Base-by-base conservation (phyloP, 2,888 invertebrate species). In the Deroplatys truncata region DNA sequence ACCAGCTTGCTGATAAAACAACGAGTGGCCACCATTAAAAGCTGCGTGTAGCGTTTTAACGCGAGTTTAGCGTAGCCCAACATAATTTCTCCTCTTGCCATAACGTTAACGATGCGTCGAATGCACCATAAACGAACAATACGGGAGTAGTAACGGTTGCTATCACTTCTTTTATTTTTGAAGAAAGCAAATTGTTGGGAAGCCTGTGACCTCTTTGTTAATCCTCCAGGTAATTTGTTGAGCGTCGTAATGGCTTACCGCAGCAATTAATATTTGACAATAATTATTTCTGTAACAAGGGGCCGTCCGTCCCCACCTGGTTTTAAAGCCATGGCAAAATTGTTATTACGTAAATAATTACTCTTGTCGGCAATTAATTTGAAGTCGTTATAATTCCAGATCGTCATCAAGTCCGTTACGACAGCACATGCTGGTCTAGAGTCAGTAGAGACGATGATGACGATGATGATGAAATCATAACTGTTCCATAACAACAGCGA, bases 351-450 rank as follows among this genome's bases (percentile, higher is more conserved):
- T 85, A n/a, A 43, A 43, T 85, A 85, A 85, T 49, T 85, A 28
- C 56, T 85, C 85, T 85, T 49, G 85, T 85, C 49, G 16, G 49
- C 49, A 85, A 85, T 85, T 85, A 85, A 85, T 85, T 49, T n/a
- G 43, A 20, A 16, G 28, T 72, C 56, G 15, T 49, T 28, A 49
- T 85, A 85, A 85, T 85, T 85, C 56, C 49, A 49, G n/a, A 85
- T 85, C 56, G 49, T 29, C 85, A 56, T 85, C 35, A 84, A 16
- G 31, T 72, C 10, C 28, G 31, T 84, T 15, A 84, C 84, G 84
- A 84, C 84, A 43, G 56, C 56, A 72, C 56, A 72, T 72, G 56
- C 25, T 72, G 56, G 20, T 25, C 56, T 72, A 25, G 56, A 72
- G 49, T 49, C 28, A 43, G 20, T 16, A 35, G 43, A 49, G 2